A percentile compares a stretch with the other conserved stretches of the same genome.
phyloP scores from a whole-genome alignment of 2,888 invertebrate genomes.

The Tetranychus piercei region DNA sequence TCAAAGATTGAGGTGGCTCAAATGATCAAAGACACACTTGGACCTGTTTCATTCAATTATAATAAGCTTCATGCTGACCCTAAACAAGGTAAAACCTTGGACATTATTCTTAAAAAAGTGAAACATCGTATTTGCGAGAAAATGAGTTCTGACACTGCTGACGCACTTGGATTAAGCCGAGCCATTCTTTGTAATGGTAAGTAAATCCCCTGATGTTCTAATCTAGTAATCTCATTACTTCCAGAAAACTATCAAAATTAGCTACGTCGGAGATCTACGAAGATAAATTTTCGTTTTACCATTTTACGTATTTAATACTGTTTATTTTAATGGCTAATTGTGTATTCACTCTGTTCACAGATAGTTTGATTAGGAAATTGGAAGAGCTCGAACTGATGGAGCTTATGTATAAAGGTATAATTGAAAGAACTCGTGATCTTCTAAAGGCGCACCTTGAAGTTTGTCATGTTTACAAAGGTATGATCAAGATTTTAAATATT shows the following conservation, averaged over 20 bases:
- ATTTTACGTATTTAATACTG: too few relatives aligned
- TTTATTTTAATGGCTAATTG: neutral
- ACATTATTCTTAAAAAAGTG: constrained; percentile 54
- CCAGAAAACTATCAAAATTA: neutral
- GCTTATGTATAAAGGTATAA: constrained; percentile 69
- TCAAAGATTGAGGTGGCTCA: constrained; percentile 76
- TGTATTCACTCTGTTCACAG: constrained; percentile 33
- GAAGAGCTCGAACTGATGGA: constrained; percentile 85
- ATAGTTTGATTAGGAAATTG: constrained; percentile 81
- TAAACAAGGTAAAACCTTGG: constrained; percentile 3
- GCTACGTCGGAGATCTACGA: too few relatives aligned
- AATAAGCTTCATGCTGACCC: constrained; percentile 6
- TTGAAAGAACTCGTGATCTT: constrained; percentile 65
- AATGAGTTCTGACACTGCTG: constrained; percentile 60
- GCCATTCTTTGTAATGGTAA: constrained; percentile 78
- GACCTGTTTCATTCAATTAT: constrained; percentile 65
- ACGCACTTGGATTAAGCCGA: constrained; percentile 78
- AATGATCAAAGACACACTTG: constrained; percentile 82
- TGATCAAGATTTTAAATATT: constrained; percentile 3
- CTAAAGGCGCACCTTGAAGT: constrained; percentile 65
- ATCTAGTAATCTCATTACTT: neutral
- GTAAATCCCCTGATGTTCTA: too few relatives aligned
- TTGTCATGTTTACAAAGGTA: constrained; percentile 60
- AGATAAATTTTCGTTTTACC: too few relatives aligned
- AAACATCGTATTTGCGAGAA: constrained; percentile 90